Evolutionary conservation across 2,888 invertebrate species (phyloP), one percentile per base, ranked within the genome.

Genomic region (Gnatocerus cornutus): DNA sequence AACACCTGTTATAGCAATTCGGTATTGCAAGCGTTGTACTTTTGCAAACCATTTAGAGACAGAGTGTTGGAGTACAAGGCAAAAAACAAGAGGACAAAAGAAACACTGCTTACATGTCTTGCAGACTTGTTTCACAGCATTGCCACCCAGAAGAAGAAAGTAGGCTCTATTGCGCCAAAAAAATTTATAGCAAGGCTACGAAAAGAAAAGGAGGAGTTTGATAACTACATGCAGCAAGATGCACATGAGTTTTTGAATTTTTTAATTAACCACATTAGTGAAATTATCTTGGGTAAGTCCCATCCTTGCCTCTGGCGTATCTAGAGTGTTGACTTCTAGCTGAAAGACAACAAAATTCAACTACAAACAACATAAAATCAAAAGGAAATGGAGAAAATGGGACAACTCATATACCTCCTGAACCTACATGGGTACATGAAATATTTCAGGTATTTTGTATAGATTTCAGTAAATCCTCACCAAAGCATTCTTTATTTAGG

Each of bases 1-100:
- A 99, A 99, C 87, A 99, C 99, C 29, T 99, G 99, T 87, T 99
- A 99, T 86, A 98, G 98, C 85, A 99, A 99, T 87, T 99, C 99
- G 46, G 99, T 99, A 77, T 89, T 99, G 75, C 99, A 99, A 90
- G 99, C 99, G 29, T 88, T 99, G 74, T 99, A 99, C 86, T 99
- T 99, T 86, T 99, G 99, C 87, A 95, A 97, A 82, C 99, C 99
- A 69, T 99, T 99, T 85, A 91, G 99, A 84, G 99, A 99, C 82
- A 98, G 96, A 87, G 98, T 99, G 59, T 88, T 99, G 73, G 98
- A 98, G 84, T 99, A 99, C 85, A 99, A 99, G 87, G 95, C 96
- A 27, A 95, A 96, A 84, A 97, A 96, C 82, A 97, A 97, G 84
- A 88, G 96, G 82, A 95, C 95, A 55, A 99, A 98, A 86, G 99